Conservation (phyloP, 2,888 invertebrate species). For the Drosophila mulleri region DNA sequence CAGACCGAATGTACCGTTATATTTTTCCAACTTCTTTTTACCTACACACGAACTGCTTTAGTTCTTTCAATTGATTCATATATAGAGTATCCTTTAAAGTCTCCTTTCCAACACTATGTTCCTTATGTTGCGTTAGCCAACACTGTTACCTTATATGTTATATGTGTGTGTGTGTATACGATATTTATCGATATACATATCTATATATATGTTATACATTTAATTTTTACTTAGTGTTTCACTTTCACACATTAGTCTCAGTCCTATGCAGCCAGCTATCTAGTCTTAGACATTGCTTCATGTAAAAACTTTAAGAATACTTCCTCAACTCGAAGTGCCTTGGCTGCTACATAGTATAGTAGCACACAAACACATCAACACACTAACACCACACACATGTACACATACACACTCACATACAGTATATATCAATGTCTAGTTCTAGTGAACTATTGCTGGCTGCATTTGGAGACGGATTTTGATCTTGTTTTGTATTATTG, state of each 20-base stretch:
- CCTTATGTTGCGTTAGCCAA: conserved; percentile 25
- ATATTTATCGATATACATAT: background rate
- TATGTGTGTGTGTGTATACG: background rate
- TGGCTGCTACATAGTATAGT: background rate
- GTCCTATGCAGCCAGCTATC: conserved; percentile 22
- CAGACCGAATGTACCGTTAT: conserved; percentile 16
- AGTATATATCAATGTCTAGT: background rate
- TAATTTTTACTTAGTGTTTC: conserved; percentile 6
- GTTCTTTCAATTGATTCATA: background rate
- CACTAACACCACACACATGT: background rate
- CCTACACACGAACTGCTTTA: background rate
- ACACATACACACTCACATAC: background rate
- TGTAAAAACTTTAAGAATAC: background rate
- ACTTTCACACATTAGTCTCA: background rate
- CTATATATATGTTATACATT: background rate
- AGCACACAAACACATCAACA: background rate
- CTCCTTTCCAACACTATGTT: conserved; percentile 10
- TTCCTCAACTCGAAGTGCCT: conserved; percentile 36
- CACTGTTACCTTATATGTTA: conserved; percentile 15
- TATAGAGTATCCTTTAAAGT: background rate
- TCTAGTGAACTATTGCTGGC: background rate
- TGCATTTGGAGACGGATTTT: background rate
- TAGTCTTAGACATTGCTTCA: conserved; percentile 6
- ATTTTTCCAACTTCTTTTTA: conserved; percentile 4
- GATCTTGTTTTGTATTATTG: background rate